A percentile compares a stretch with the other conserved stretches of the same genome.
Evolutionary conservation across 2,797 vertebrate genomes (phyloP).

Genomic region (Balearica regulorum): DNA sequence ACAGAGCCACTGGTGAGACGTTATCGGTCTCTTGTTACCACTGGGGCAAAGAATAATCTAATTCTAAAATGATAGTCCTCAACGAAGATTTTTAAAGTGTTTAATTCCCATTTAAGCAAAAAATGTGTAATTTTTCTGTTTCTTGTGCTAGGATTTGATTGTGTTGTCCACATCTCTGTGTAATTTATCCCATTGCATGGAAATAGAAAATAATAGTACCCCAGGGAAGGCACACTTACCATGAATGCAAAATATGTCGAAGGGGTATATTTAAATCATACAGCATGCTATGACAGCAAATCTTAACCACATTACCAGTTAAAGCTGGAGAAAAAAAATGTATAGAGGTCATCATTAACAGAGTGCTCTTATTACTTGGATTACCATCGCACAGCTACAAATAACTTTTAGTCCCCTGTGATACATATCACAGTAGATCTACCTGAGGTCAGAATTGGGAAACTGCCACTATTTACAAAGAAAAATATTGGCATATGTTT

Average conservation of each 20-base stretch:
- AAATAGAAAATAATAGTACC: background rate
- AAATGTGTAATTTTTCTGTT: background rate
- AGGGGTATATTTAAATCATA: background rate
- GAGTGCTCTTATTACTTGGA: background rate
- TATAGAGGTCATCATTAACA: background rate
- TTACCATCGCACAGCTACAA: background rate
- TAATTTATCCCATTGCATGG: background rate
- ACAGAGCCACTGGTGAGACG: background rate
- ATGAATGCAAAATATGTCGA: background rate
- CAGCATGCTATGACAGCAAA: background rate
- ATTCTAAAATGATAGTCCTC: background rate
- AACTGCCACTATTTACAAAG: background rate
- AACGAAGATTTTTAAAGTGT: background rate
- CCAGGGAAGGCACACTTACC: background rate
- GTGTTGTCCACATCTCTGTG: background rate
- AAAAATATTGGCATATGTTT: background rate
- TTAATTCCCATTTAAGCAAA: background rate
- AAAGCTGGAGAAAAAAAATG: background rate
- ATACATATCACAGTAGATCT: background rate
- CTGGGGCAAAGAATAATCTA: background rate
- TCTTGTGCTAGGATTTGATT: background rate
- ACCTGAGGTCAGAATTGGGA: background rate
- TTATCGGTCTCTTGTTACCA: background rate
- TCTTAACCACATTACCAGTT: background rate
- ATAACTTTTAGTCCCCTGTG: background rate